Percentiles rank a stretch among this genome's conserved stretches.
Conservation (phyloP, 2,113 vertebrate genomes). For the Coptodon rendalli region DNA sequence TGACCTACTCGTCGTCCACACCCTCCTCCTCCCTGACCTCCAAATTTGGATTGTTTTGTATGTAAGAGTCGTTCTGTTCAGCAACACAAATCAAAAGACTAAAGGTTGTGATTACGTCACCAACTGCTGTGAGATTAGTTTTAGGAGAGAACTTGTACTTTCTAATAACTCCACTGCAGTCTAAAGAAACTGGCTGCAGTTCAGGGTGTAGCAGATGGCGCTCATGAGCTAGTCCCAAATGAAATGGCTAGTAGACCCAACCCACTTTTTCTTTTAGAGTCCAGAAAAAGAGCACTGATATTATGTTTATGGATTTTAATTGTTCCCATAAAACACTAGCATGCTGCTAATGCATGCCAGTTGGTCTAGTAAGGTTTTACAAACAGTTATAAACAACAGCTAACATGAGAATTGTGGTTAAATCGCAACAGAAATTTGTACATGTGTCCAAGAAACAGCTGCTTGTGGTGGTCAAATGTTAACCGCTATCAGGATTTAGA, state of each 20-base stretch:
- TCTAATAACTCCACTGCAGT: neutral
- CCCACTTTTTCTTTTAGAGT: neutral
- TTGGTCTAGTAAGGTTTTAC: neutral
- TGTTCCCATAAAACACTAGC: neutral
- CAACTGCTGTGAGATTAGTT: neutral
- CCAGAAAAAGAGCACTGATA: neutral
- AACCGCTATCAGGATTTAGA: neutral
- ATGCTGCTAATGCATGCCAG: neutral
- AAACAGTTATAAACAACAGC: neutral
- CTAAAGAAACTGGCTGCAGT: neutral
- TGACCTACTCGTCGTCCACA: neutral
- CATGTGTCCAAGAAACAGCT: neutral
- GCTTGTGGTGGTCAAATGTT: neutral
- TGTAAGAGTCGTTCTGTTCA: neutral
- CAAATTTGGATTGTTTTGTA: neutral
- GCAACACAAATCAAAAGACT: neutral
- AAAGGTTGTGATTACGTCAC: neutral
- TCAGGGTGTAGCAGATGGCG: neutral
- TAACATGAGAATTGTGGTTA: neutral
- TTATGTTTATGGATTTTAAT: neutral
- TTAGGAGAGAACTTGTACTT: neutral
- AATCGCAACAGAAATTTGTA: neutral
- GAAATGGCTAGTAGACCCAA: neutral
- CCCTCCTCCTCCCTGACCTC: neutral
- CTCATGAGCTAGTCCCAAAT: neutral